These are phyloP conservation scores for Tenthredo livida DNA, from an alignment of 2,888 invertebrate genomes.

Conservation along the genomic window DNA sequence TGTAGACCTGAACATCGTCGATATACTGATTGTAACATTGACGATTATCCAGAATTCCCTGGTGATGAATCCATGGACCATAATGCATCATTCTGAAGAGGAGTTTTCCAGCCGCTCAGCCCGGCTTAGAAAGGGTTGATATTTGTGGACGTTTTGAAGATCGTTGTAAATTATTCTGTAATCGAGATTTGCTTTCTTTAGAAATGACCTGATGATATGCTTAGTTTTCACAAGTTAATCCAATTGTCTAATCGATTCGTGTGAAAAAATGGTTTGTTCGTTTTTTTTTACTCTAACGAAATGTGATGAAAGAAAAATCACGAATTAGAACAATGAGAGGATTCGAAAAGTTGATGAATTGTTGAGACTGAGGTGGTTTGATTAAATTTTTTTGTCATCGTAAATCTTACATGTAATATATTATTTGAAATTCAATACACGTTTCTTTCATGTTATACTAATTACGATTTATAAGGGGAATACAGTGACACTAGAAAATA, in stretches of 20 bases:
- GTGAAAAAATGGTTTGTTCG: neutral
- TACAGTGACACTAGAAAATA: neutral
- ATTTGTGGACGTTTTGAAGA: neutral
- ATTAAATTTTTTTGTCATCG: neutral
- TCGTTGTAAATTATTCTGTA: slow-evolving; percentile 1
- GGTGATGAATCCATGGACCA: slow-evolving; percentile 65
- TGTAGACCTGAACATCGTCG: slow-evolving; percentile 59
- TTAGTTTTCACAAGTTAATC: neutral
- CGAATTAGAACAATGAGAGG: neutral
- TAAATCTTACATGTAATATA: neutral
- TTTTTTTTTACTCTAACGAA: neutral
- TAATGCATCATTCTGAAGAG: slow-evolving; percentile 68
- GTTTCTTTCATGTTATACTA: neutral
- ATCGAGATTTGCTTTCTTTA: neutral
- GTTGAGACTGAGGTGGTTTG: neutral
- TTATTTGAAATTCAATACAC: slow-evolving; percentile 16
- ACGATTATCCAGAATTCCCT: slow-evolving; percentile 64
- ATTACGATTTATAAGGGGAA: neutral
- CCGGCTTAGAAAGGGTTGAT: neutral
- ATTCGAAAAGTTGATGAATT: neutral
- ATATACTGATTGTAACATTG: slow-evolving; percentile 64
- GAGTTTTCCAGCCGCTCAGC: slow-evolving; percentile 6
- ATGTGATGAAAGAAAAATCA: neutral
- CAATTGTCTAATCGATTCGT: neutral
- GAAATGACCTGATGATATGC: neutral